A percentile compares a stretch with the other conserved stretches of the same genome.
phyloP scores from a whole-genome alignment of 2,888 invertebrate species.

The Halictus ligatus region DNA sequence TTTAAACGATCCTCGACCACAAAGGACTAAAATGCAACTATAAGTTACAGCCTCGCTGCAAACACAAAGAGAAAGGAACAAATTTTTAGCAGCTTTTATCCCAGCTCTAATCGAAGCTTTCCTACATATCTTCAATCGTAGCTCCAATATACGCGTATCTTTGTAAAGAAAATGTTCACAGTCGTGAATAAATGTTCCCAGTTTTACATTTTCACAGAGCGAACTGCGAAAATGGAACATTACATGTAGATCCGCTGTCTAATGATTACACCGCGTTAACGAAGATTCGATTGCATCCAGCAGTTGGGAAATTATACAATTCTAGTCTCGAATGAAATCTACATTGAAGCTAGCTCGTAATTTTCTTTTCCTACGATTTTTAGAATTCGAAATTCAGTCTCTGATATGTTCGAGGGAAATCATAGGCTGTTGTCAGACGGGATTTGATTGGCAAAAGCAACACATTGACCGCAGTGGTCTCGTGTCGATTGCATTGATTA shows the following conservation, averaged over 20 bases:
- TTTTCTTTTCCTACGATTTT: background rate
- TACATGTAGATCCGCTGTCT: background rate
- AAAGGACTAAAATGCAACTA: background rate
- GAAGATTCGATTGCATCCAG: background rate
- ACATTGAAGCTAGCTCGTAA: background rate
- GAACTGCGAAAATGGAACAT: background rate
- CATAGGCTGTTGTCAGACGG: background rate
- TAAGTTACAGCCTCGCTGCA: background rate
- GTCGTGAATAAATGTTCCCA: background rate
- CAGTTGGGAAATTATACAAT: background rate
- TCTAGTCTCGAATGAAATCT: background rate
- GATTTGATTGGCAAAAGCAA: background rate
- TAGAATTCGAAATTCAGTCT: background rate
- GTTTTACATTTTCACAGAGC: background rate
- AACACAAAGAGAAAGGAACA: too few species aligned
- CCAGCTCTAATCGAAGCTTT: background rate
- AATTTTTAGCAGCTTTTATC: background rate
- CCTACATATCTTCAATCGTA: background rate
- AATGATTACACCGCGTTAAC: background rate
- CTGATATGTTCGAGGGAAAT: background rate
- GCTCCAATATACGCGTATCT: background rate
- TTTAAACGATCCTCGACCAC: background rate
- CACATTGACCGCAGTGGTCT: background rate
- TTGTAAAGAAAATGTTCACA: background rate
- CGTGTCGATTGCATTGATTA: conserved; percentile 31